Evolutionary conservation across 2,888 invertebrate genomes (phyloP).

Genomic region (Drosophila yooni): DNA sequence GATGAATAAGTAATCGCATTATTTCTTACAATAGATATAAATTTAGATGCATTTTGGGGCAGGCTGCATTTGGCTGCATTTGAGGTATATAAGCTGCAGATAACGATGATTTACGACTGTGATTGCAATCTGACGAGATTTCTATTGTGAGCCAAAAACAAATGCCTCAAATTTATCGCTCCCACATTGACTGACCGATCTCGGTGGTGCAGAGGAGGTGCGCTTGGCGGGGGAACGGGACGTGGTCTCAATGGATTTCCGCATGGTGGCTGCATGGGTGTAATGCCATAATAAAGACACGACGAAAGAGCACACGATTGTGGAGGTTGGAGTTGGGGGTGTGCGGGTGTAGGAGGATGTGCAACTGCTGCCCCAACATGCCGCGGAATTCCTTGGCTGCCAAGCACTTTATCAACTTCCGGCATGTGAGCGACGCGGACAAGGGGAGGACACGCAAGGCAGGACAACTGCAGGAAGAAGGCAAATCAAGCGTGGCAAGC

Average conservation of each 20-base stretch:
- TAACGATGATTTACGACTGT: conserved; percentile 47
- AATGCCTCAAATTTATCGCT: conserved; percentile 47
- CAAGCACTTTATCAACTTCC: conserved; percentile 79
- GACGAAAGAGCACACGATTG: conserved; percentile 26
- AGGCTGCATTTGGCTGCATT: background rate
- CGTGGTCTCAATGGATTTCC: conserved; percentile 67
- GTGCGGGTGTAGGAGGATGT: background rate
- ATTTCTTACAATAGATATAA: background rate
- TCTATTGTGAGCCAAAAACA: conserved; percentile 45
- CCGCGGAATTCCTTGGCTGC: conserved; percentile 72
- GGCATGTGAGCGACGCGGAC: conserved; percentile 65
- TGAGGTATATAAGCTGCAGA: conserved; percentile 5
- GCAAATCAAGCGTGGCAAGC: conserved; percentile 71
- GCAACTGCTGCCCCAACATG: conserved; percentile 27
- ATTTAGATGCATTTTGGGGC: background rate
- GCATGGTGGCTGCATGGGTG: conserved; percentile 49
- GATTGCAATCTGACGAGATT: conserved; percentile 29
- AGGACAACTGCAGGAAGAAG: conserved; percentile 39
- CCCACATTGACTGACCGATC: conserved; percentile 23
- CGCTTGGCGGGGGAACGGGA: background rate
- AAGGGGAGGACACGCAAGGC: conserved; percentile 2
- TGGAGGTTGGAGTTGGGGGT: background rate
- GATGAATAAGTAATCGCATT: background rate
- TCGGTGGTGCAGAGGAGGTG: background rate
- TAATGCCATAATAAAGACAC: conserved; percentile 74